Conservation (phyloP, 2,888 invertebrate genomes). For the Rhamphomyia laevipes region DNA sequence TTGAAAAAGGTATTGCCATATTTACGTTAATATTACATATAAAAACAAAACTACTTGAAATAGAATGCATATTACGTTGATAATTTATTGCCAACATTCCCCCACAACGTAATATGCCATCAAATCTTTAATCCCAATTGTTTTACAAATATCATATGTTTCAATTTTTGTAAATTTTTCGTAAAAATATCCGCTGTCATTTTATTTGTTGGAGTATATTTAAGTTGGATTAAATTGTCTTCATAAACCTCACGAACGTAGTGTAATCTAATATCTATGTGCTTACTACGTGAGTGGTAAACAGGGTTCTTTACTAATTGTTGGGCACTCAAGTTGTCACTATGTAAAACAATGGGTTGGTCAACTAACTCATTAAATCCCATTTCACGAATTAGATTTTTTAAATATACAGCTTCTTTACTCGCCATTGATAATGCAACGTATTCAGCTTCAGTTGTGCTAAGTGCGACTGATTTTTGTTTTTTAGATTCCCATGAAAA, state of each 20-base stretch:
- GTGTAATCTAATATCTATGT: conserved; percentile 12
- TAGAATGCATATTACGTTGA: too few relatives aligned
- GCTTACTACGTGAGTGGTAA: conserved; percentile 12
- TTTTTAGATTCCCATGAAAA: conserved; percentile 9
- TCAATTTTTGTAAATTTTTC: conserved; percentile 6
- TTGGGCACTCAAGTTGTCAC: conserved; percentile 10
- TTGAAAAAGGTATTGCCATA: too few relatives aligned
- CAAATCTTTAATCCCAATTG: too few relatives aligned
- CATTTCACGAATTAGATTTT: conserved; percentile 6
- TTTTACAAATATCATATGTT: neutral
- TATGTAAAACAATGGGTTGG: conserved; percentile 1
- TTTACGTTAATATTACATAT: too few relatives aligned
- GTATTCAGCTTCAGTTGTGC: conserved; percentile 10
- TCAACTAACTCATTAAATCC: neutral
- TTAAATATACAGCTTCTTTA: conserved; percentile 10
- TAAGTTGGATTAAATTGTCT: conserved; percentile 3
- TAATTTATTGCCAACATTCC: too few relatives aligned
- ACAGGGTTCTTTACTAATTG: conserved; percentile 12
- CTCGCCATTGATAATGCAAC: conserved; percentile 6
- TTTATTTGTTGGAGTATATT: conserved; percentile 6
- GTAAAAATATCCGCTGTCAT: conserved; percentile 12
- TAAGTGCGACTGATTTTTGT: conserved; percentile 8
- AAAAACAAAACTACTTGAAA: too few relatives aligned
- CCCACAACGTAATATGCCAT: too few relatives aligned
- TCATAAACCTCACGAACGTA: conserved; percentile 7